Percentiles rank a stretch among this genome's conserved stretches.
Conservation (phyloP, 2,888 invertebrate species). For the Eulithis prunata region DNA sequence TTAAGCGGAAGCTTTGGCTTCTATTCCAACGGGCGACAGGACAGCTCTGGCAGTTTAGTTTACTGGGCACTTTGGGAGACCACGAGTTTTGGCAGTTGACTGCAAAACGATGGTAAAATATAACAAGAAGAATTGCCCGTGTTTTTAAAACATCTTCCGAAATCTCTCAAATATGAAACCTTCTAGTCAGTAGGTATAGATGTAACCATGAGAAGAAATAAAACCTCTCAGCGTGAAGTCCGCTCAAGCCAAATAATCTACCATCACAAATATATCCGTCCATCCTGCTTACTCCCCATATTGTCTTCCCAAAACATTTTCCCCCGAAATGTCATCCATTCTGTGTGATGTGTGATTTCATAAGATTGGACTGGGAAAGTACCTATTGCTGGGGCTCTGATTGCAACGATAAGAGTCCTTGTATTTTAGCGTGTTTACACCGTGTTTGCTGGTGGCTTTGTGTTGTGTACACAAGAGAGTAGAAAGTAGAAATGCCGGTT, state of each 20-base stretch:
- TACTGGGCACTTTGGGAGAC: too few species aligned
- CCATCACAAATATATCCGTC: slow-evolving; percentile 14
- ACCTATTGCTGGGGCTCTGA: slow-evolving; percentile 13
- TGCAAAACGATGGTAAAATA: too few species aligned
- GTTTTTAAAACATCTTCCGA: too few species aligned
- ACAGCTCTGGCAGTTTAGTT: too few species aligned
- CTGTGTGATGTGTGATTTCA: slow-evolving; percentile 29
- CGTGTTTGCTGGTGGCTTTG: slow-evolving; percentile 7
- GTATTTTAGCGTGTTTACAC: slow-evolving; percentile 22
- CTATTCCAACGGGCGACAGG: neutral
- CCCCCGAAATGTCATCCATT: slow-evolving; percentile 21
- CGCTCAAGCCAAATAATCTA: slow-evolving; percentile 1
- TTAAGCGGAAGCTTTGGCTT: neutral
- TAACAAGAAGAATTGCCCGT: too few species aligned
- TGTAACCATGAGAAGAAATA: too few species aligned
- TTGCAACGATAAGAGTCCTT: slow-evolving; percentile 11
- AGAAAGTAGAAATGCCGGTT: slow-evolving; percentile 10
- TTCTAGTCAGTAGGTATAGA: too few species aligned
- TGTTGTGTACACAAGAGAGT: neutral
- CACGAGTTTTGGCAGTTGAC: too few species aligned
- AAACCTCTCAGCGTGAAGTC: neutral
- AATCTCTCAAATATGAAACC: too few species aligned
- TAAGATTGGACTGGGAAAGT: slow-evolving; percentile 33
- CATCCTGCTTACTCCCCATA: slow-evolving; percentile 15
- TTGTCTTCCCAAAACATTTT: slow-evolving; percentile 28